Evolutionary conservation across 2,888 invertebrate species (phyloP).

Genomic region (Parasteatoda lunata): DNA sequence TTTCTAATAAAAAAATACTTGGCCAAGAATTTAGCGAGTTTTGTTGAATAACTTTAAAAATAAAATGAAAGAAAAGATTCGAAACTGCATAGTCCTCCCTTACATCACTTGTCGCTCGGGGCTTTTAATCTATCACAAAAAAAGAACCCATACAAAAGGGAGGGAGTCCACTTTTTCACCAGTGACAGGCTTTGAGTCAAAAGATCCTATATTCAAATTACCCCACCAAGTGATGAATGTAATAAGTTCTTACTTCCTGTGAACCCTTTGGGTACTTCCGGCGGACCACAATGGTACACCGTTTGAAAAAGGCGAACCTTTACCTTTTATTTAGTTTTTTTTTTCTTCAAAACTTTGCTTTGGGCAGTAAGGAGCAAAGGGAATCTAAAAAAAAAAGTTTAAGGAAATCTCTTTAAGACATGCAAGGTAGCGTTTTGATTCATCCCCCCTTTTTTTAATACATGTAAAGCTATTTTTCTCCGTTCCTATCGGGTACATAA

Average conservation of each 20-base stretch:
- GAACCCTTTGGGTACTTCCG: conserved; percentile 68
- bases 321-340: conserved; percentile 5
- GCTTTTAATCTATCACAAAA: conserved; percentile 58
- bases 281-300: conserved; percentile 47
- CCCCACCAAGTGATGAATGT: conserved; percentile 65
- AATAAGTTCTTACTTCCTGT: conserved; percentile 66
- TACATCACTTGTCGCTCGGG: conserved; percentile 54
- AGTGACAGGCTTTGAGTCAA: conserved; percentile 64
- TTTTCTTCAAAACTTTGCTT: conserved; percentile 36
- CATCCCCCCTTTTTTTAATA: conserved; percentile 43
- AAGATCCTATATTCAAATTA: conserved; percentile 68
- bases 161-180: conserved; percentile 59
- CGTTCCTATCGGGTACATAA: conserved; percentile 40
- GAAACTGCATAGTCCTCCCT: background rate
- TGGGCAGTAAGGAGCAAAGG: conserved; percentile 43
- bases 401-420: conserved; percentile 46
- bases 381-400: background rate
- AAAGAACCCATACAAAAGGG: conserved; percentile 16
- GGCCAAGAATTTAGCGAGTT: no score
- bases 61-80: no score
- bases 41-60: no score
- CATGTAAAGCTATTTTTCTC: conserved; percentile 64
- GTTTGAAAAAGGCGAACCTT: conserved; percentile 16
- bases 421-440: conserved; percentile 51
- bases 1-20: no score